These are phyloP conservation scores for Pteropus rufus DNA, from an alignment of 2,797 vertebrate species.

Conservation along the genomic window DNA sequence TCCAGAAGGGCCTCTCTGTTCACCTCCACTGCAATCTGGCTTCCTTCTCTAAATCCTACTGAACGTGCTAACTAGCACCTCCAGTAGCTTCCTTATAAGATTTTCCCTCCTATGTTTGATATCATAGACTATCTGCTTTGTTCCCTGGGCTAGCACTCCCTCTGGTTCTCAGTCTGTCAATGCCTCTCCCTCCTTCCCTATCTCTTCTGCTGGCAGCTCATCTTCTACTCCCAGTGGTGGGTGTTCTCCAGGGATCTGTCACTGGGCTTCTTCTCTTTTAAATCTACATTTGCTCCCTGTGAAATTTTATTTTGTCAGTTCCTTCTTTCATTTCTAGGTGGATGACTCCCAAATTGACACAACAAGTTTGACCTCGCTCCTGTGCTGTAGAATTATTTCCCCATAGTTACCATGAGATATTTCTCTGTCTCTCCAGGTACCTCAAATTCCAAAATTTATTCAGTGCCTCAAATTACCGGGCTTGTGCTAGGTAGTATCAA, in stretches of 20 bases:
- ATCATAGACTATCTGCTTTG: neutral
- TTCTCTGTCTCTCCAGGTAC: neutral
- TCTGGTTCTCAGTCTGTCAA: neutral
- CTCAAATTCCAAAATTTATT: slow-evolving; percentile 50
- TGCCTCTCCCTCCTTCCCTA: neutral
- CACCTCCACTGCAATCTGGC: neutral
- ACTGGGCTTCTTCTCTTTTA: slow-evolving; percentile 3
- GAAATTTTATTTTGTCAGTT: slow-evolving; percentile 54
- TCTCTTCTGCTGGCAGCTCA: neutral
- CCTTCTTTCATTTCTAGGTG: slow-evolving; percentile 51
- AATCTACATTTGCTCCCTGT: neutral
- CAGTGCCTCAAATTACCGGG: neutral
- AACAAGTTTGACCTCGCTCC: slow-evolving; percentile 5
- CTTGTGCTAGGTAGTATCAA: neutral
- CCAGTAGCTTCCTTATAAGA: neutral
- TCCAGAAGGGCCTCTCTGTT: neutral
- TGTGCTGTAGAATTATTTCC: neutral
- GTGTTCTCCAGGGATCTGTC: neutral
- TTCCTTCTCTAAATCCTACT: neutral
- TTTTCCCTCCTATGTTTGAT: neutral
- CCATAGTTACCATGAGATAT: neutral
- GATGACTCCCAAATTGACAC: slow-evolving; percentile 27
- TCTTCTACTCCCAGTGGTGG: neutral
- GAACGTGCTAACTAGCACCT: neutral
- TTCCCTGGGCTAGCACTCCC: neutral